These are phyloP conservation scores for Bombus confusus DNA, from an alignment of 1,140 invertebrate genomes.

Conservation along the genomic window DNA sequence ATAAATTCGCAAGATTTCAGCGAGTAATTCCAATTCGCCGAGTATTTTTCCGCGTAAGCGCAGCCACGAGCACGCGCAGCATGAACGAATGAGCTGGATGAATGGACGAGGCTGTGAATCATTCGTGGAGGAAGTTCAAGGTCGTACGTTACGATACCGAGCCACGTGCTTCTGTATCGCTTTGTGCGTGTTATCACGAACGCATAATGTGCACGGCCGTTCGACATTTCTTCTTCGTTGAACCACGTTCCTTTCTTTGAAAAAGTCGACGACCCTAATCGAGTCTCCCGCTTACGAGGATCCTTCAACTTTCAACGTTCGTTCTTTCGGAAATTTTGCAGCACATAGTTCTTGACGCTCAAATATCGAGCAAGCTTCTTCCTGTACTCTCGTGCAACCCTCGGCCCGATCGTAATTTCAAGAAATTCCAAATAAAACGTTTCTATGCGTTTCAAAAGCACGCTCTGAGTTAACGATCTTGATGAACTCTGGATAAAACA, in stretches of 20 bases:
- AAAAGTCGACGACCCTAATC: background rate
- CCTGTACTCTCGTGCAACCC: no score
- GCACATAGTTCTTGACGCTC: no score
- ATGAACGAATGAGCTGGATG: constrained; percentile 61
- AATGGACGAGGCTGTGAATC: constrained; percentile 65
- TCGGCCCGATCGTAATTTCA: no score
- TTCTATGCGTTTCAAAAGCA: no score
- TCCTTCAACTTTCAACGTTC: no score
- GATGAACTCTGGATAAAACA: background rate
- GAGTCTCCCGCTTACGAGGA: no score
- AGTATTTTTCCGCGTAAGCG: constrained; percentile 13
- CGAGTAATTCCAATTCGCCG: background rate
- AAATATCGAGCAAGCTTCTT: no score
- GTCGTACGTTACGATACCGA: constrained; percentile 58
- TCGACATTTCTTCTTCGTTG: constrained; percentile 14
- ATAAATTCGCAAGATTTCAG: background rate
- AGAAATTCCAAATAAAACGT: no score
- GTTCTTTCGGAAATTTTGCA: no score
- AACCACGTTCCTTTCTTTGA: background rate
- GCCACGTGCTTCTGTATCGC: constrained; percentile 52
- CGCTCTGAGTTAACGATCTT: background rate
- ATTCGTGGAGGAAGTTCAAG: constrained; percentile 68
- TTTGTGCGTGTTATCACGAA: constrained; percentile 58
- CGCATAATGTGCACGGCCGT: constrained; percentile 38
- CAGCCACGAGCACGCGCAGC: constrained; percentile 10